phyloP scores from a whole-genome alignment of 2,888 invertebrate genomes.

The Isoperla grammatica region DNA sequence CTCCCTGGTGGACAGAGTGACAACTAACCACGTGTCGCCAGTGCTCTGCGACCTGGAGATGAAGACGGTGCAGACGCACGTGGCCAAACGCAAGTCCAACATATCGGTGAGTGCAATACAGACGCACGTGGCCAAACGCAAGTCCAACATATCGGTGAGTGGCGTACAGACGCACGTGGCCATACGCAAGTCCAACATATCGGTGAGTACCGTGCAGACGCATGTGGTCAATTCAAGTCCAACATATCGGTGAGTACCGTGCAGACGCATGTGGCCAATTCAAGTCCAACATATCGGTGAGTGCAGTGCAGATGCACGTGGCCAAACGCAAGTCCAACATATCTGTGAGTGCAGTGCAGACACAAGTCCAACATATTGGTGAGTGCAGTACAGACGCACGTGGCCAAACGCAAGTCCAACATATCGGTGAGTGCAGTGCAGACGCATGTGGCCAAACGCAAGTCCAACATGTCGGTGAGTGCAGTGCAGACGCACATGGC shows the following conservation, averaged over 20 bases:
- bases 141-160: slow-evolving; percentile 60
- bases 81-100: slow-evolving; percentile 46
- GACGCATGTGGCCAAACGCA: too few species aligned
- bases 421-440: too few species aligned
- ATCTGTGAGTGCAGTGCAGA: too few species aligned
- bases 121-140: slow-evolving; percentile 37
- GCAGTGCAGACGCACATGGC: too few species aligned
- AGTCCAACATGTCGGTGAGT: too few species aligned
- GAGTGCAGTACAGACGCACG: too few species aligned
- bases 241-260: slow-evolving; percentile 57
- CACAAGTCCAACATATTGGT: too few species aligned
- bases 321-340: too few species aligned
- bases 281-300: too few species aligned
- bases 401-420: too few species aligned
- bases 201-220: slow-evolving; percentile 47
- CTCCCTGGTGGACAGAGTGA: slow-evolving; percentile 62
- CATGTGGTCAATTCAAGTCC: slow-evolving; percentile 41
- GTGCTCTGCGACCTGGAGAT: slow-evolving; percentile 62
- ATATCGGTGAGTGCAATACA: slow-evolving; percentile 52
- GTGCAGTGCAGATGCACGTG: too few species aligned
- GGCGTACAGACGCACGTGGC: slow-evolving; percentile 36
- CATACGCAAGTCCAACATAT: slow-evolving; percentile 55
- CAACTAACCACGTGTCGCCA: slow-evolving; percentile 61
- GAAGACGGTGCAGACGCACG: slow-evolving; percentile 45
- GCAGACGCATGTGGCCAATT: too few species aligned